Evolutionary conservation across 1,140 invertebrate genomes (phyloP).

Genomic region (Tyrophagus putrescentiae): DNA sequence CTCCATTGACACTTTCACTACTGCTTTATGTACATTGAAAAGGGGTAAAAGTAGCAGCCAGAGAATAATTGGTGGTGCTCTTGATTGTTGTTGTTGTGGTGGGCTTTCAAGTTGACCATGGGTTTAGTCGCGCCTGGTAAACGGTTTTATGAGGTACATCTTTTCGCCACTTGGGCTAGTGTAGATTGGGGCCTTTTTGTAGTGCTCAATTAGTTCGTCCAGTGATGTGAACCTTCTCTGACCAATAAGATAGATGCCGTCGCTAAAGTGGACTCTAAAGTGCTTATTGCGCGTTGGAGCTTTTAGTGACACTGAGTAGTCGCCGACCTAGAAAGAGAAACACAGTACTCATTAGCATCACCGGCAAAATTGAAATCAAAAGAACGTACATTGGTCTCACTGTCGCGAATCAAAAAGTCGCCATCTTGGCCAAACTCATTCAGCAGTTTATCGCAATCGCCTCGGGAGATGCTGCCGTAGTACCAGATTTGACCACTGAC

Average conservation of each 20-base stretch:
- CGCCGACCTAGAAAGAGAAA: constrained; percentile 62
- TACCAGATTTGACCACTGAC: constrained; percentile 61
- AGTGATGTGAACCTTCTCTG: constrained; percentile 89
- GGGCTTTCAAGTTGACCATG: background rate
- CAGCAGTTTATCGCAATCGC: constrained; percentile 83
- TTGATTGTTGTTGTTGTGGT: background rate
- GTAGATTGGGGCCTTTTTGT: constrained; percentile 95
- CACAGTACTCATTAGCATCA: constrained; percentile 7
- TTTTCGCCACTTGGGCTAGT: constrained; percentile 89
- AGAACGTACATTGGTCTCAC: constrained; percentile 86
- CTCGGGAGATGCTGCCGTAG: constrained; percentile 82
- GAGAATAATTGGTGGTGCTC: background rate
- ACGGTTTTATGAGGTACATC: constrained; percentile 69
- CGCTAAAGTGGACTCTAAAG: constrained; percentile 93
- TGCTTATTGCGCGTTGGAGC: constrained; percentile 95
- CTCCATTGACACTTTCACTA: too few relatives aligned
- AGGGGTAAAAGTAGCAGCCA: background rate
- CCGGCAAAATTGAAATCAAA: background rate
- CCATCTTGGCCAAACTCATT: constrained; percentile 88
- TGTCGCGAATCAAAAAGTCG: constrained; percentile 94
- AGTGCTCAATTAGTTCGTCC: constrained; percentile 93
- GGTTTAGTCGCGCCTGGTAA: too few relatives aligned
- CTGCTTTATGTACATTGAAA: too few relatives aligned
- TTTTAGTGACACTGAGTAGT: constrained; percentile 95
- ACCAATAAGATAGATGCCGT: constrained; percentile 84